Conservation (phyloP, 2,888 invertebrate species). For the Caenorhabditis sp. region DNA sequence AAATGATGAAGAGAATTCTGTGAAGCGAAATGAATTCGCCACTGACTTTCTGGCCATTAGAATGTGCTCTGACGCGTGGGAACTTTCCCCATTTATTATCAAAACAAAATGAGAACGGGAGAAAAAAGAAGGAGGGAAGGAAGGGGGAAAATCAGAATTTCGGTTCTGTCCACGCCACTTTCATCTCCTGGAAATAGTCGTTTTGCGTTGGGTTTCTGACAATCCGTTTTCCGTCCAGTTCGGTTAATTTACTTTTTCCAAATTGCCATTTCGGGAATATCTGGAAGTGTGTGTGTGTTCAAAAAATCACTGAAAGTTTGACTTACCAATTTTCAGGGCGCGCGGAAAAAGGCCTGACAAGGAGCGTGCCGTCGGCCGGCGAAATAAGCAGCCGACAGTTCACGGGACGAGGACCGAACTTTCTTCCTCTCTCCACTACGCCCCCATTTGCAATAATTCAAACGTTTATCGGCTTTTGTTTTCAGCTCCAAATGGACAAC, state of each 20-base stretch:
- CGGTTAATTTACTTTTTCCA: constrained; percentile 5
- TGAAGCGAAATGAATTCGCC: not conserved
- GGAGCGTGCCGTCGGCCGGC: too few species aligned
- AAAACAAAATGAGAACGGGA: not conserved
- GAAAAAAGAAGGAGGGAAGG: not conserved
- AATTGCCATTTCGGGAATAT: constrained; percentile 11
- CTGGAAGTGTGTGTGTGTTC: too few species aligned
- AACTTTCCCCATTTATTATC: constrained; percentile 1
- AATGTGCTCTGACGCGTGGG: not conserved
- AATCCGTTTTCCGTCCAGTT: constrained; percentile 8
- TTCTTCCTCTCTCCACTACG: too few species aligned
- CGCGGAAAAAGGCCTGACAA: too few species aligned
- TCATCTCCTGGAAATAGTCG: constrained; percentile 16
- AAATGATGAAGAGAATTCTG: not conserved
- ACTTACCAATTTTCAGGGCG: too few species aligned
- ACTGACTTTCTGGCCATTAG: too few species aligned
- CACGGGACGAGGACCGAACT: too few species aligned
- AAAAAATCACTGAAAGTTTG: too few species aligned
- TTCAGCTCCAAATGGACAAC: constrained; percentile 56
- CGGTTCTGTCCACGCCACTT: constrained; percentile 23
- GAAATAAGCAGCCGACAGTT: too few species aligned
- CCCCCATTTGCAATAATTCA: too few species aligned
- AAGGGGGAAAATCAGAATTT: not conserved
- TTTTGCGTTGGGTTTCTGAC: not conserved
- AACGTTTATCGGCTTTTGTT: too few species aligned